Base-by-base conservation (phyloP, 2,888 invertebrate species). In the Caenorhabditis sulstoni region DNA sequence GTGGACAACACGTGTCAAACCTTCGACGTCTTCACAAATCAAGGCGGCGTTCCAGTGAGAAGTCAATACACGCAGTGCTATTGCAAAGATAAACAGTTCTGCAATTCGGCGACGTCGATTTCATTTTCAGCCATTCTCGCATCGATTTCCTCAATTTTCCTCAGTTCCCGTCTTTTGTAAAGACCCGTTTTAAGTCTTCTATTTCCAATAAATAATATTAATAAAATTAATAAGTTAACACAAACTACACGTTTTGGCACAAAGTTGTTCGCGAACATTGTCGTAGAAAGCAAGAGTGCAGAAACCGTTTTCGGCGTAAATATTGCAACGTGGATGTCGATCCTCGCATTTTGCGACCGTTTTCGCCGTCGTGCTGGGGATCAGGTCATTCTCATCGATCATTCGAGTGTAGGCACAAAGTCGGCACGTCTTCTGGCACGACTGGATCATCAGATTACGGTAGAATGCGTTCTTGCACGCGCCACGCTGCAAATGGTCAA, bases 71-170 rank as follows among this genome's bases (percentile, higher is more conserved):
- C 70, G 4, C 84, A 81, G 45, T 84, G 84, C 35, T 81, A 55
- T 47, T 85, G 84, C 52, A 84, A 83, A 58, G 79, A 81, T 59
- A 84, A 82, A 37, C 80, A 80, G 41, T 81, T 75, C 49, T 84
- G 84, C 44, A 84, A 82, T 49, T 79, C 66, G 12, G 41, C 12
- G 14, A 8, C 11, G 2, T 41, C 41, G 14, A 14, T 41, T 14
- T 11, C 4, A 3, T 3, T 41, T 41, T 41, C 41, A 41, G 41
- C 11, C 41, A 11, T 41, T 11, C 11, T 11, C 4, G 11, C 11
- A 2, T 41, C 41, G 11, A 11, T 41, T 41, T 11, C 11, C 12
- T 41, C 41, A 3, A 3, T 8, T 11, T 41, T 41, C 11, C 3
- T 41, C 14, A 14, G 12, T 11, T 3, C 41, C 3, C 41, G 14